Evolutionary conservation across 2,113 vertebrate species (phyloP).

Genomic region (Irena cyanogastra): DNA sequence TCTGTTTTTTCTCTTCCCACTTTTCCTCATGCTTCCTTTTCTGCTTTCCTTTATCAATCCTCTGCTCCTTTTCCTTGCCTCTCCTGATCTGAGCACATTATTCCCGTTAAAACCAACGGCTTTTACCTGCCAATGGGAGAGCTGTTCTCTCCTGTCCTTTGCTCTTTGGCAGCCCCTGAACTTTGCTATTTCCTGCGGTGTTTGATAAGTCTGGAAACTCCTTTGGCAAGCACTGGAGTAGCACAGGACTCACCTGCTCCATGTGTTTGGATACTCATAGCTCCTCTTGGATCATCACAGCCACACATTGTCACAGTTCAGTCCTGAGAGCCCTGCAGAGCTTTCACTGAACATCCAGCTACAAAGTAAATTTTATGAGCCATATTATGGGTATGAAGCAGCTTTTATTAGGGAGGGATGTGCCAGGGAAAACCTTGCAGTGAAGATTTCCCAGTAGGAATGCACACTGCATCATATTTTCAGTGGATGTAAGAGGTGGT

Average conservation of each 20-base stretch:
- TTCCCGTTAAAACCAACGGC: neutral
- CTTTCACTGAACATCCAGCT: neutral
- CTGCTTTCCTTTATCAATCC: neutral
- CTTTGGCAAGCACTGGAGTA: neutral
- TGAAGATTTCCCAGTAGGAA: neutral
- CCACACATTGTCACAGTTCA: neutral
- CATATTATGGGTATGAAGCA: neutral
- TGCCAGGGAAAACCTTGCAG: neutral
- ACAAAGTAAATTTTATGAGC: neutral
- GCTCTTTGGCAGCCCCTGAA: slow-evolving; percentile 4
- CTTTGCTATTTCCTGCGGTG: slow-evolving; percentile 29
- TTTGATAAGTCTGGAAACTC: slow-evolving; percentile 18
- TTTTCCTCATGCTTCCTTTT: neutral
- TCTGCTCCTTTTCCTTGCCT: neutral
- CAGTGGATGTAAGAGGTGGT: neutral
- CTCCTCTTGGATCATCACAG: neutral
- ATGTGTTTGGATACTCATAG: neutral
- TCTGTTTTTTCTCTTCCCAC: neutral
- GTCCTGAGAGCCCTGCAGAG: neutral
- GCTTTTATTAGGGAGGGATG: neutral
- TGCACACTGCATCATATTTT: neutral
- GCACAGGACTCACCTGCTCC: neutral
- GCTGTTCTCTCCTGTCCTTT: neutral
- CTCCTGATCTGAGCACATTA: neutral
- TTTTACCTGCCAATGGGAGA: slow-evolving; percentile 51